phyloP scores from a whole-genome alignment of 2,888 invertebrate species.

The Sarcophaga carnaria region DNA sequence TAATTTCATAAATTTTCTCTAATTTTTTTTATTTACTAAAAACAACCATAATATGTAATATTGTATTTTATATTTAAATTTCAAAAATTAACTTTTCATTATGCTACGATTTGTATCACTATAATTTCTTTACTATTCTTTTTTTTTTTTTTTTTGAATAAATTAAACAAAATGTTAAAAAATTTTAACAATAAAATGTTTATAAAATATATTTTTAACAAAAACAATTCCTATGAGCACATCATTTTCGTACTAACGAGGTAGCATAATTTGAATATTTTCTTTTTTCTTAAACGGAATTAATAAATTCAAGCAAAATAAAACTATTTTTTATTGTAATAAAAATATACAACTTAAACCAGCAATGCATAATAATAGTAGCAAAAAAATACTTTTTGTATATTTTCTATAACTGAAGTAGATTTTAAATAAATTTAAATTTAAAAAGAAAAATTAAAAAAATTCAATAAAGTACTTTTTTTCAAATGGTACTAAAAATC shows the following conservation, averaged over 20 bases:
- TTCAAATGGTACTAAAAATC: too few relatives aligned
- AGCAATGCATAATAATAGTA: slow-evolving; percentile 4
- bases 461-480: not conserved
- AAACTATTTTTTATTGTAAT: not conserved
- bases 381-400: not conserved
- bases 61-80: not conserved
- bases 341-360: not conserved
- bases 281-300: not conserved
- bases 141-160: not conserved
- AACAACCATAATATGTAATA: slow-evolving; percentile 8
- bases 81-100: not conserved
- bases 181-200: not conserved
- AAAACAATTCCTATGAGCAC: slow-evolving; percentile 58
- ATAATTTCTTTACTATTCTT: too few relatives aligned
- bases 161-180: not conserved
- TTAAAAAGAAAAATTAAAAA: not conserved
- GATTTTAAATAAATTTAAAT: too few relatives aligned
- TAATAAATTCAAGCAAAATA: slow-evolving; percentile 25
- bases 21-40: too few relatives aligned
- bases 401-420: not conserved
- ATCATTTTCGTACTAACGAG: slow-evolving; percentile 71
- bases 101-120: not conserved
- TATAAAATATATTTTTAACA: not conserved
- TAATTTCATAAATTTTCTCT: too few relatives aligned
- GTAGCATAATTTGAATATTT: slow-evolving; percentile 68